A percentile compares a stretch with the other conserved stretches of the same genome.
phyloP scores from a whole-genome alignment of 2,113 vertebrate species.

The Merops nubicus region DNA sequence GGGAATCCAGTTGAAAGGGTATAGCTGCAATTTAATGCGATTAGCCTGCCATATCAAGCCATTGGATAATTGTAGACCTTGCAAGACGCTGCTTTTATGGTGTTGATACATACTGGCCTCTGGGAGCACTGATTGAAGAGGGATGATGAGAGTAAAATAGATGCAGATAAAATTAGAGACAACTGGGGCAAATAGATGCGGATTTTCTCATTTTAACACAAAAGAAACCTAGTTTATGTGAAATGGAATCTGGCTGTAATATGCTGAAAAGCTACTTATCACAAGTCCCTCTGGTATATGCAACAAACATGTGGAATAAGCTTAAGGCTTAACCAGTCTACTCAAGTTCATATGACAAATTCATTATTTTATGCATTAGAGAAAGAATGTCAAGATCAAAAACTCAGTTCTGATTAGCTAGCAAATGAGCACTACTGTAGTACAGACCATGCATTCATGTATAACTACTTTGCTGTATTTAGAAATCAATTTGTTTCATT shows the following conservation, averaged over 20 bases:
- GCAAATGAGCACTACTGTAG: not conserved
- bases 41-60: conserved; percentile 41
- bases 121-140: conserved; percentile 38
- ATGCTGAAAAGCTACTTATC: conserved; percentile 50
- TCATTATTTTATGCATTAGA: conserved; percentile 45
- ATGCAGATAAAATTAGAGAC: conserved; percentile 51
- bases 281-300: conserved; percentile 14
- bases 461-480: not conserved
- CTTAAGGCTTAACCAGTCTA: not conserved
- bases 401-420: conserved; percentile 27
- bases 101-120: conserved; percentile 14
- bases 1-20: conserved; percentile 50
- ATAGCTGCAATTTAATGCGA: conserved; percentile 27
- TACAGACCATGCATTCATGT: not conserved
- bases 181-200: conserved; percentile 9
- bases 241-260: conserved; percentile 67
- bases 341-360: not conserved
- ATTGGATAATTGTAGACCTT: conserved; percentile 47
- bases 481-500: conserved; percentile 33
- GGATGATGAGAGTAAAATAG: conserved; percentile 35
- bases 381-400: conserved; percentile 27
- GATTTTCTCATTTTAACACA: conserved; percentile 61
- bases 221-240: conserved; percentile 44
- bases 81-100: not conserved
- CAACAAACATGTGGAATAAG: conserved; percentile 31